A percentile compares a stretch with the other conserved stretches of the same genome.
Evolutionary conservation across 2,888 invertebrate genomes (phyloP).

Genomic region (Drosophila helvetica): DNA sequence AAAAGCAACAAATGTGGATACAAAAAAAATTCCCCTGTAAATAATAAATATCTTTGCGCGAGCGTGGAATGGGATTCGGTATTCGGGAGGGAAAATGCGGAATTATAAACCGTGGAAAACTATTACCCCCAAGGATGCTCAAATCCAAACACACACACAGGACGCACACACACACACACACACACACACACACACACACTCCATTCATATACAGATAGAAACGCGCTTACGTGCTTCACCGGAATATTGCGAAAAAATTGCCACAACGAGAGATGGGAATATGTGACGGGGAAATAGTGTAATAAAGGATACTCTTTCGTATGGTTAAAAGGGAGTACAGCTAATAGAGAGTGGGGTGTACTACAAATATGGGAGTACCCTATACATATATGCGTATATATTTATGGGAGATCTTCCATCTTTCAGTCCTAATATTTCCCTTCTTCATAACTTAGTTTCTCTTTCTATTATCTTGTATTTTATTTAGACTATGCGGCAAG

Average conservation of each 20-base stretch:
- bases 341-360: background rate
- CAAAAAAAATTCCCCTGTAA: slow-evolving; percentile 67
- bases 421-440: no score
- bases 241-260: slow-evolving; percentile 72
- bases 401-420: background rate
- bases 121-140: slow-evolving; percentile 77
- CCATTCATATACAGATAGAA: slow-evolving; percentile 48
- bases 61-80: slow-evolving; percentile 9
- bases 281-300: slow-evolving; percentile 17
- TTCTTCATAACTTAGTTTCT: no score
- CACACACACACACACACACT: slow-evolving; percentile 21
- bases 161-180: slow-evolving; percentile 9
- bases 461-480: no score
- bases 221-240: slow-evolving; percentile 69
- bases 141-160: slow-evolving; percentile 66
- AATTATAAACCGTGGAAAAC: slow-evolving; percentile 80
- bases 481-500: no score
- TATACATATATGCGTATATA: background rate
- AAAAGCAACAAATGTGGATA: slow-evolving; percentile 18
- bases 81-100: slow-evolving; percentile 58
- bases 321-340: background rate
- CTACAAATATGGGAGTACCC: background rate
- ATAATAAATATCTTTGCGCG: slow-evolving; percentile 70
- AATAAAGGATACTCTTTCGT: slow-evolving; percentile 34
- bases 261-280: slow-evolving; percentile 52